phyloP scores from a whole-genome alignment of 2,113 vertebrate species.

The Excalfactoria chinensis region DNA sequence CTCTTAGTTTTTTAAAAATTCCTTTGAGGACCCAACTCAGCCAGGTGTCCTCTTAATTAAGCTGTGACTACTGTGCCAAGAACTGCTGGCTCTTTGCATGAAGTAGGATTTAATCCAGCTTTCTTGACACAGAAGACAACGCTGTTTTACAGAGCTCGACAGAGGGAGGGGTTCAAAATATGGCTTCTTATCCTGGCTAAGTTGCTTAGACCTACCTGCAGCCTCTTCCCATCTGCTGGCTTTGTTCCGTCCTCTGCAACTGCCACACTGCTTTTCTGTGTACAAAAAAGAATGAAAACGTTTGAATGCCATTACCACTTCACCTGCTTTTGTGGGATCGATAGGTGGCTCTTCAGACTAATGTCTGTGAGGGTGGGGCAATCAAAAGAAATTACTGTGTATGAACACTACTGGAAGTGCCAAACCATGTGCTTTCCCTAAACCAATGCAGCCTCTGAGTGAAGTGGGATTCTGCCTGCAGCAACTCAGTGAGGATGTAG shows the following conservation, averaged over 20 bases:
- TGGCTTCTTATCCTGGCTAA: background rate
- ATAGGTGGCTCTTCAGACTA: background rate
- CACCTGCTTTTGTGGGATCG: background rate
- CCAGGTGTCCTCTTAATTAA: background rate
- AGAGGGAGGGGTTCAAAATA: background rate
- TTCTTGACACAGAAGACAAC: background rate
- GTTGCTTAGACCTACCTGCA: slow-evolving; percentile 82
- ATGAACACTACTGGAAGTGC: background rate
- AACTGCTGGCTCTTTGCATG: background rate
- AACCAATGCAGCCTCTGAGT: background rate
- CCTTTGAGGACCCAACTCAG: background rate
- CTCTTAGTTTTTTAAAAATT: background rate
- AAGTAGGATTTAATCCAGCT: background rate
- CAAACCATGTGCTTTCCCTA: background rate
- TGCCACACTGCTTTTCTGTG: slow-evolving; percentile 77
- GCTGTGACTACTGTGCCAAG: background rate
- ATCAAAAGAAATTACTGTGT: background rate
- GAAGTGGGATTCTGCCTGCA: background rate
- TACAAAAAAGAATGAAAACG: slow-evolving; percentile 45
- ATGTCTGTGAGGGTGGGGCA: background rate
- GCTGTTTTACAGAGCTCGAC: background rate
- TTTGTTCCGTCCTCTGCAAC: slow-evolving; percentile 62
- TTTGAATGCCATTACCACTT: background rate
- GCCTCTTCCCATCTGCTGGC: slow-evolving; percentile 78
- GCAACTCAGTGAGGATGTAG: background rate